Base-by-base conservation (phyloP, 2,888 invertebrate genomes). In the Dysmachus trigonus region DNA sequence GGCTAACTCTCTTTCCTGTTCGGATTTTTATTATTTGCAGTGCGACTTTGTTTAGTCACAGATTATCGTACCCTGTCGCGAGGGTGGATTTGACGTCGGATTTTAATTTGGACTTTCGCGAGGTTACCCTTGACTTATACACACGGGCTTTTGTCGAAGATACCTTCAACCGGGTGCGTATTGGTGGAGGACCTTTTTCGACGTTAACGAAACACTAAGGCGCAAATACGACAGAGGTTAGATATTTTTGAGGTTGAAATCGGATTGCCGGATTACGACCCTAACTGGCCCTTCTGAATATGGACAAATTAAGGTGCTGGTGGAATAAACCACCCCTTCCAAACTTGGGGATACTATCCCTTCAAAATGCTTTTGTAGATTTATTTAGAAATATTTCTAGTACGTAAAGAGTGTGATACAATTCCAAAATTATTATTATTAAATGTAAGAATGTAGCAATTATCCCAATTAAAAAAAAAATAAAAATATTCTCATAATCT, bases 1-100 rank as follows among this genome's bases (percentile, higher is more conserved):
- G 15, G 0, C 27, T 27, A 7, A 35, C 73, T n/a, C 33, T 2
- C 73, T 10, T 15, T 30, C 53, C 22, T 84, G 51, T 35, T 62
- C 8, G 53, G 85, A 85, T 85, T 85, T 85, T 85, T 74, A 47
- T 85, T 85, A 85, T 85, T 85, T 85, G 85, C 85, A 85, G 53
- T 85, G 51, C 76, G 85, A 85, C 85, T 85, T 85, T 85, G 85
- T 85, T 85, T 85, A 85, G 85, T 85, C 85, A 73, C 85, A 76
- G 85, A 85, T 85, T 85, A 85, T 51, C 41, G 62, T 41, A 53
- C 74, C n/a, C 41, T 47, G 85, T 51, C 41, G 53, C 41, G 53
- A 74, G 85, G 85, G 72, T 76, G 85, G 85, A 74, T 85, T 85
- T 85, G 85, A 85, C 73, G 76, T 72, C 15, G 47, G 51, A 85